A percentile compares a stretch with the other conserved stretches of the same genome.
Conservation (phyloP, 2,888 invertebrate species). For the Ramazzottius varieornatus region DNA sequence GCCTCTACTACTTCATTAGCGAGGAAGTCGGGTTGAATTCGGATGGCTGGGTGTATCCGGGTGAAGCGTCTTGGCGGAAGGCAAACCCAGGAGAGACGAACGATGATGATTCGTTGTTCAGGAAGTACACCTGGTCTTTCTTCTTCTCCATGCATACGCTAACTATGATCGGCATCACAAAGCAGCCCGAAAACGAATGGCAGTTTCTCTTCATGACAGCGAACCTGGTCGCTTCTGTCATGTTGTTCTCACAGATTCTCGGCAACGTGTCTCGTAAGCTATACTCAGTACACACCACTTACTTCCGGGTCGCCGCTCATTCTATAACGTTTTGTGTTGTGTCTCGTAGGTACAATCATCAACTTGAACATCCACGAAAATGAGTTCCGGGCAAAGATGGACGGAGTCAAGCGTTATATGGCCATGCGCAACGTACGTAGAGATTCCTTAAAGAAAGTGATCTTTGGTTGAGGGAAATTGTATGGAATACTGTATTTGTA, state of each 20-base stretch:
- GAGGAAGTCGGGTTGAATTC: conserved; percentile 41
- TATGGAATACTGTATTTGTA: conserved; percentile 18
- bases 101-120: conserved; percentile 32
- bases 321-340: too few species aligned
- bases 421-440: background rate
- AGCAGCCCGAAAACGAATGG: background rate
- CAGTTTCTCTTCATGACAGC: background rate
- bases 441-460: background rate
- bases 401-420: background rate
- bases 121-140: conserved; percentile 65
- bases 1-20: conserved; percentile 69
- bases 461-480: too few species aligned
- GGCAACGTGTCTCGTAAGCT: conserved; percentile 1
- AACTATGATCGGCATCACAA: conserved; percentile 46
- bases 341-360: conserved; percentile 1
- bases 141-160: conserved; percentile 89
- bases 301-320: too few species aligned
- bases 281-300: too few species aligned
- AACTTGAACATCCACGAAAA: background rate
- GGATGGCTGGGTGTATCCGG: conserved; percentile 6
- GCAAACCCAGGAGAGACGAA: conserved; percentile 4
- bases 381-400: background rate
- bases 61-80: background rate
- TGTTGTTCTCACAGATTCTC: conserved; percentile 3
- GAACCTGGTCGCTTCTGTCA: background rate